A percentile compares a stretch with the other conserved stretches of the same genome.
Evolutionary conservation across 2,113 vertebrate genomes (phyloP).

Genomic region (Centropus bengalensis): DNA sequence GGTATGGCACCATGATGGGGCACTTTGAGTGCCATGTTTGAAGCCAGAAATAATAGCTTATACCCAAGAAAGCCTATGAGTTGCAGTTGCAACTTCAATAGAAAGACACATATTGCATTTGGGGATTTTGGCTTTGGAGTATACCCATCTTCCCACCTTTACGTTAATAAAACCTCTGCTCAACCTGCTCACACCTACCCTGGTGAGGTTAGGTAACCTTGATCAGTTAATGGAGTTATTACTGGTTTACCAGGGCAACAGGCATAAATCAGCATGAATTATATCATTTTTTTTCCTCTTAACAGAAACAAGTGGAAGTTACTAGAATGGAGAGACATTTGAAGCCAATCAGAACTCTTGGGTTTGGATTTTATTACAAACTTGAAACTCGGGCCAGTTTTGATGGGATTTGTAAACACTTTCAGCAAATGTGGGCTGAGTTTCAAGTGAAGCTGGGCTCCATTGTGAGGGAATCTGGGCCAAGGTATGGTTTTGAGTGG

Average conservation of each 20-base stretch:
- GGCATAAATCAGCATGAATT: not conserved
- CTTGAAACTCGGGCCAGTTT: constrained; percentile 43
- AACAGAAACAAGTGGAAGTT: constrained; percentile 48
- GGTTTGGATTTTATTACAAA: constrained; percentile 61
- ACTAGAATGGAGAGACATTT: constrained; percentile 49
- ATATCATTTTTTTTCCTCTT: not conserved
- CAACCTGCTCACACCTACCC: not conserved
- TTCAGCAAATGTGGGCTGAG: constrained; percentile 44
- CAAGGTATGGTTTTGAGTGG: constrained; percentile 63
- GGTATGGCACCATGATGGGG: not conserved
- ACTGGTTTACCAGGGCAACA: not conserved
- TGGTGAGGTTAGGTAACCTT: not conserved
- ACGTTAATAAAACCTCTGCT: not conserved
- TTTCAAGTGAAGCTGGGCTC: constrained; percentile 59
- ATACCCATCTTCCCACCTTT: not conserved
- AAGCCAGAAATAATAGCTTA: not conserved
- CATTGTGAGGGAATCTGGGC: not conserved
- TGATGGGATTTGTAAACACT: constrained; percentile 45
- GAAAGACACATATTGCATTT: not conserved
- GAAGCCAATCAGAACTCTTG: constrained; percentile 49
- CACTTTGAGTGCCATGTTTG: accelerated
- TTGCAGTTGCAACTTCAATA: not conserved
- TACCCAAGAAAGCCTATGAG: not conserved
- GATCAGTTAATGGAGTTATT: not conserved
- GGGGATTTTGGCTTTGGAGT: not conserved